Conservation (phyloP, 2,888 invertebrate genomes). For the Noctua janthe region DNA sequence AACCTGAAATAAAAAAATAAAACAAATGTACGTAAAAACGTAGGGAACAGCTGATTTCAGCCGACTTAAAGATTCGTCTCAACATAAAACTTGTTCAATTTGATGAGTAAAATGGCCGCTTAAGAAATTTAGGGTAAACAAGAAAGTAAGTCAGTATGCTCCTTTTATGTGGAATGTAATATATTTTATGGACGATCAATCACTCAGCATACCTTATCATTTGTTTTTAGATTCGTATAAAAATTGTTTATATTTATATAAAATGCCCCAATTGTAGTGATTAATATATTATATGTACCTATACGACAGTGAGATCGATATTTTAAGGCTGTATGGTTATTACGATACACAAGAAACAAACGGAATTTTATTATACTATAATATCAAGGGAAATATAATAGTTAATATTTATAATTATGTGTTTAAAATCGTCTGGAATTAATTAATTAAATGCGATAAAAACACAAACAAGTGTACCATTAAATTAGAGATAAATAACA, state of each 20-base stretch:
- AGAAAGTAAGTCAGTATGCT: not conserved
- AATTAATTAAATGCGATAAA: slow-evolving; percentile 18
- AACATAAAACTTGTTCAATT: not conserved
- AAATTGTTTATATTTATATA: slow-evolving; percentile 61
- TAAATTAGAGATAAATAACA: slow-evolving; percentile 26
- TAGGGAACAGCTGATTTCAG: not conserved
- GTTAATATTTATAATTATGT: slow-evolving; percentile 30
- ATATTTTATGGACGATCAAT: slow-evolving; percentile 34
- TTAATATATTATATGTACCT: slow-evolving; percentile 55
- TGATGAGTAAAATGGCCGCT: not conserved
- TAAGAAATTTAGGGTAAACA: not conserved
- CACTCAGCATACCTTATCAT: slow-evolving; percentile 36
- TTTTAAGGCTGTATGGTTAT: slow-evolving; percentile 54
- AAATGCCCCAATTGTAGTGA: slow-evolving; percentile 67
- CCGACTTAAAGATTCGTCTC: not conserved
- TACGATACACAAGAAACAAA: slow-evolving; percentile 50
- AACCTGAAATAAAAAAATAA: not conserved
- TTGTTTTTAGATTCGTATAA: slow-evolving; percentile 55
- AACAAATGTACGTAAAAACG: too few relatives aligned
- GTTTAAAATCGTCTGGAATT: slow-evolving; percentile 35
- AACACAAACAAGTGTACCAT: slow-evolving; percentile 22
- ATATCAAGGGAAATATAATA: slow-evolving; percentile 45
- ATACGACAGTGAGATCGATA: slow-evolving; percentile 54
- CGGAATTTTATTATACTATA: slow-evolving; percentile 41
- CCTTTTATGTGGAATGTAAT: slow-evolving; percentile 12